Percentiles rank a stretch among this genome's conserved stretches.
Conservation (phyloP, 2,113 vertebrate species). For the Myiagra hebetior region DNA sequence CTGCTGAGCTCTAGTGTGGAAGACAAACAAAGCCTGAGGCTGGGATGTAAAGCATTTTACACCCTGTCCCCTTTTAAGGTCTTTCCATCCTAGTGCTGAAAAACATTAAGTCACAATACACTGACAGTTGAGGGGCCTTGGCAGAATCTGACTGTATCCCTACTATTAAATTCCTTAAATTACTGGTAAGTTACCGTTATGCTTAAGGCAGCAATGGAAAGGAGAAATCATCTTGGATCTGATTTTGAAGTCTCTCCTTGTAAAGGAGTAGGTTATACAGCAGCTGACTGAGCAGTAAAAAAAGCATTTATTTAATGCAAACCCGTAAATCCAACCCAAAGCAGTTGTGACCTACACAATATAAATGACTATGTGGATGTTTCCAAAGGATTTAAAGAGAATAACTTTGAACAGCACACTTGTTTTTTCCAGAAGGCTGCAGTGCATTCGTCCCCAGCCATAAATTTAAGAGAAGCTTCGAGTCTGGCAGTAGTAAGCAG, state of each 20-base stretch:
- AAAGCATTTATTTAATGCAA: not conserved
- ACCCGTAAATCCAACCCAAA: not conserved
- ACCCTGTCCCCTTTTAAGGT: rapidly evolving
- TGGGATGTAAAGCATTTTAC: not conserved
- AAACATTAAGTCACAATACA: not conserved
- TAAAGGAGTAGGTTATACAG: not conserved
- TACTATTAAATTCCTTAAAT: not conserved
- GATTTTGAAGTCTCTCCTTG: not conserved
- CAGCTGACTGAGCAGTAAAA: not conserved
- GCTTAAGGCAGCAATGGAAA: not conserved
- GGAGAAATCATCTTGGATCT: not conserved
- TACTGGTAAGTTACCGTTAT: not conserved
- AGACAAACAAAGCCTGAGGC: not conserved
- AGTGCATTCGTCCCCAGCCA: not conserved
- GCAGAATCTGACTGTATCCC: not conserved
- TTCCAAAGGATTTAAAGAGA: not conserved
- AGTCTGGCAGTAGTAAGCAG: not conserved
- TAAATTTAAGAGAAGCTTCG: not conserved
- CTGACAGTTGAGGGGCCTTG: not conserved
- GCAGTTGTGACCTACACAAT: not conserved
- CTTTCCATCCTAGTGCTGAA: not conserved
- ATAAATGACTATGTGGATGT: not conserved
- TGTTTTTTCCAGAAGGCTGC: not conserved
- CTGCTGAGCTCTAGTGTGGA: not conserved
- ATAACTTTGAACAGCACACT: not conserved